These are phyloP conservation scores for Hestina assimilis DNA, from an alignment of 1,140 invertebrate species.

Conservation along the genomic window DNA sequence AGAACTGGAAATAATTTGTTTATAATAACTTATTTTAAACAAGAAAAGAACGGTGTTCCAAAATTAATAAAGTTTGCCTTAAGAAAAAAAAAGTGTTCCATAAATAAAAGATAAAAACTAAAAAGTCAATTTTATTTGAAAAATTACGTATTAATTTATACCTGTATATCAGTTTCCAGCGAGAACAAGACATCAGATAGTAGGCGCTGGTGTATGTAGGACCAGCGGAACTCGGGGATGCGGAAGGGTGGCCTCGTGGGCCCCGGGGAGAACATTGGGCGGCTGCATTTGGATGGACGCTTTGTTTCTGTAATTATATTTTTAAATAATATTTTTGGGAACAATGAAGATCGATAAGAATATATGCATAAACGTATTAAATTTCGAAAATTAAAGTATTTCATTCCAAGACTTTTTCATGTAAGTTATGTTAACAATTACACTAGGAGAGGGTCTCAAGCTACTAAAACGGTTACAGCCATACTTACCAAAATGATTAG, in stretches of 20 bases:
- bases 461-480: not conserved
- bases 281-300: constrained; percentile 66
- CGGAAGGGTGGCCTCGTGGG: constrained; percentile 97
- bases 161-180: constrained; percentile 98
- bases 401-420: too few species aligned
- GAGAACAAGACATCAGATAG: constrained; percentile 98
- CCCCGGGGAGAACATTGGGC: constrained; percentile 96
- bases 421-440: too few species aligned
- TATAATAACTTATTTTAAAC: too few species aligned
- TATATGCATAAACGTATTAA: too few species aligned
- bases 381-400: too few species aligned
- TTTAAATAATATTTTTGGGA: not conserved
- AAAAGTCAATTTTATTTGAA: not conserved
- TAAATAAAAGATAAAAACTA: not conserved
- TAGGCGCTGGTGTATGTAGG: constrained; percentile 97
- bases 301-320: constrained; percentile 54
- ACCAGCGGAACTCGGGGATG: constrained; percentile 99
- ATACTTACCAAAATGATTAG: constrained; percentile 86
- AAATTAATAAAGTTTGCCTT: too few species aligned
- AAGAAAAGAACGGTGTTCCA: too few species aligned
- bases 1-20: too few species aligned
- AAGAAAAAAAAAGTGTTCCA: too few species aligned
- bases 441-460: not conserved
- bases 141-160: too few species aligned
- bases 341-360: too few species aligned